Evolutionary conservation across 1,140 invertebrate species (phyloP), one percentile per base, ranked within the genome.

Genomic region (Acyrthosiphon pisum): DNA sequence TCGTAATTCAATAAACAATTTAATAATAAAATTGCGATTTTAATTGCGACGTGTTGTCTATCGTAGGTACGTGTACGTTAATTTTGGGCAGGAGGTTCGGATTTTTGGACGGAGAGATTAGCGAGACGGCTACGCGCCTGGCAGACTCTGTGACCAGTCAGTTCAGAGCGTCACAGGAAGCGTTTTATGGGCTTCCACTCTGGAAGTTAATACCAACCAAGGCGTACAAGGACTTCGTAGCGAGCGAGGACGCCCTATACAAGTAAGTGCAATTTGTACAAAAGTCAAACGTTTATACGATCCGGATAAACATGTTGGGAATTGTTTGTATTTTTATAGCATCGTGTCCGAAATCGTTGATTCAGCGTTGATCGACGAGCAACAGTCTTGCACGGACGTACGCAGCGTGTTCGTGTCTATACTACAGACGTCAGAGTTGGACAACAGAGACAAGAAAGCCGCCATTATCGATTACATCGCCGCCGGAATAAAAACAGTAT

Each of bases 381-480:
- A 95, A 50, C 95, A 96, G 94, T 95, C 95, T 22, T 95, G 95
- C 94, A 94, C 95, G 94, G 95, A 96, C 92, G 97, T 97, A 20
- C 95, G 95, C 91, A 96, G 97, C 94, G 97, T 98, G 50, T 97
- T 98, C 94, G 96, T 97, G 89, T 97, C 97, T 56, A 97, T 98
- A 93, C 95, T 98, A 26, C 96, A 96, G 30, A 96, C 97, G 68
- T 96, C 96, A 84, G 96, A 96, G 93, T 95, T 98, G 87, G 97
- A 98, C 94, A 96, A 97, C 94, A 95, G 97, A 50, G 98, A 98
- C 94, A 98, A 98, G 95, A 98, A 97, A 94, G 97, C 97, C 2
- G 97, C 97, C 4, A 97, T 98, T 94, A 97, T 98, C 81, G 98
- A 98, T 95, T 98, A 98, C 94, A 97, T 98, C 94, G 97, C 97